phyloP scores from a whole-genome alignment of 53 echinoderm and acorn worm genomes.

The Arbacia lixula region DNA sequence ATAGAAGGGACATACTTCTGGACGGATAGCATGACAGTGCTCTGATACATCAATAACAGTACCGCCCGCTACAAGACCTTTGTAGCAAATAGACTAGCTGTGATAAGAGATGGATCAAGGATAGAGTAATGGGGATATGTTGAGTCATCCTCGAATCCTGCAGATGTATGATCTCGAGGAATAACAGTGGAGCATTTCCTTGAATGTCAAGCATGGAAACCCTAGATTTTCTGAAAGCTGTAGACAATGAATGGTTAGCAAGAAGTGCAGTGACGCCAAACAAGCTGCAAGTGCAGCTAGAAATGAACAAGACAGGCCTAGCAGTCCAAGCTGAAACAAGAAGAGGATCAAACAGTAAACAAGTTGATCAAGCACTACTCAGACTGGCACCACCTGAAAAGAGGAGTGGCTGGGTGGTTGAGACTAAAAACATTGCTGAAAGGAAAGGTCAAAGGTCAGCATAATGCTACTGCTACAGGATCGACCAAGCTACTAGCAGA shows the following conservation, averaged over 20 bases:
- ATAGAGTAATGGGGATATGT: constrained; percentile 45
- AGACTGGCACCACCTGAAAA: constrained; percentile 39
- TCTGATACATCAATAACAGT: constrained; percentile 53
- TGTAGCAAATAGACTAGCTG: constrained; percentile 63
- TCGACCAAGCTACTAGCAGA: background rate
- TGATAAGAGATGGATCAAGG: constrained; percentile 46
- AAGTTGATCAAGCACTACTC: constrained; percentile 39
- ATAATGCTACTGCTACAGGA: constrained; percentile 8
- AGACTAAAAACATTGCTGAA: constrained; percentile 28
- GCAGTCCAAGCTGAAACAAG: background rate
- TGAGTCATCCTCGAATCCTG: constrained; percentile 27
- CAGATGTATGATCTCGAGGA: constrained; percentile 43
- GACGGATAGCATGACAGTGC: constrained; percentile 53
- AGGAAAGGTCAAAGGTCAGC: constrained; percentile 6
- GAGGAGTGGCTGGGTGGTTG: constrained; percentile 41
- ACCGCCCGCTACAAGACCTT: constrained; percentile 50
- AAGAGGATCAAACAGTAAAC: background rate
- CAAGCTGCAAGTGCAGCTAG: background rate
- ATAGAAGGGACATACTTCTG: constrained; percentile 39
- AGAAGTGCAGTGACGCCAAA: background rate
- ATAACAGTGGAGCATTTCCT: background rate
- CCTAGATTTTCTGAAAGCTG: constrained; percentile 7
- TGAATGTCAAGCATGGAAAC: background rate
- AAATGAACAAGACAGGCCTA: background rate
- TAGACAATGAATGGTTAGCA: constrained; percentile 7